Percentiles rank a stretch among this genome's conserved stretches.
phyloP scores from a whole-genome alignment of 2,888 invertebrate genomes.

The Charanyca ferruginea region DNA sequence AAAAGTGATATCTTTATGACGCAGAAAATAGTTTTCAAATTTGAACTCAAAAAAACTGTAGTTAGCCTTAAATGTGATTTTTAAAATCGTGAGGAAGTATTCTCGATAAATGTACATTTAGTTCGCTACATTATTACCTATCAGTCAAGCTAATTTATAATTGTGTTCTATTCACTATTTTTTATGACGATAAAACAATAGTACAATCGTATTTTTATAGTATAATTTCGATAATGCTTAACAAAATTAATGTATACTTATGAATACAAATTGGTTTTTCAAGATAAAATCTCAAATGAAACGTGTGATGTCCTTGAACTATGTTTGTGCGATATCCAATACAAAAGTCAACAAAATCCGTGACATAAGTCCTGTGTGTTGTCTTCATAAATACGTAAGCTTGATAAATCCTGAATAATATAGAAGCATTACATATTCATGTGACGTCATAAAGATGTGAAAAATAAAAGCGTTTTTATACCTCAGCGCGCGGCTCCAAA shows the following conservation, averaged over 20 bases:
- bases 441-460: slow-evolving; percentile 38
- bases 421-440: slow-evolving; percentile 32
- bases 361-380: neutral
- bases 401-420: slow-evolving; percentile 38
- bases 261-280: neutral
- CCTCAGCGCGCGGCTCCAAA: neutral
- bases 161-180: slow-evolving; percentile 2
- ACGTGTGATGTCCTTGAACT: neutral
- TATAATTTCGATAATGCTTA: neutral
- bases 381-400: slow-evolving; percentile 8
- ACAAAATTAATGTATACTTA: too few species aligned
- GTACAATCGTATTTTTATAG: neutral
- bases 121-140: neutral
- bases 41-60: too few species aligned
- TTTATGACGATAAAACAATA: slow-evolving; percentile 9
- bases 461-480: slow-evolving; percentile 48
- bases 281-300: neutral
- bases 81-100: neutral
- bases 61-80: too few species aligned
- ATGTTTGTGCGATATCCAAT: neutral
- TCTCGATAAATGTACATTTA: neutral
- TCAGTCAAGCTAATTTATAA: neutral
- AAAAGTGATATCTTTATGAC: too few species aligned
- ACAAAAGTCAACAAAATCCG: neutral
- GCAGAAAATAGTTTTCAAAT: too few species aligned